These are phyloP conservation scores for Drosophila kokeensis DNA, from an alignment of 2,888 invertebrate species.

Conservation along the genomic window DNA sequence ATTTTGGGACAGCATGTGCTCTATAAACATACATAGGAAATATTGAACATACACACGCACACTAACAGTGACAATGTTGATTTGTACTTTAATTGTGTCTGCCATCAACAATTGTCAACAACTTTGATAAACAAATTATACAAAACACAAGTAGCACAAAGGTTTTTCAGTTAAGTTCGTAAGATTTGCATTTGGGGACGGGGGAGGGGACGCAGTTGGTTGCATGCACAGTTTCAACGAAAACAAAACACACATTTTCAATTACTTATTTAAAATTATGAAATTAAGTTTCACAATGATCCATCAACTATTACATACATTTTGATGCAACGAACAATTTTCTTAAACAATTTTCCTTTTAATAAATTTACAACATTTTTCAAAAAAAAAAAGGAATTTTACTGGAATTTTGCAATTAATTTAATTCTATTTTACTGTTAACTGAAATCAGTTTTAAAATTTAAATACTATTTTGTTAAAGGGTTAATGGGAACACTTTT, in stretches of 20 bases:
- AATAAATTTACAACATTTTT: neutral
- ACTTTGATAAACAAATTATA: conserved; percentile 35
- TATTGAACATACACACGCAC: conserved; percentile 44
- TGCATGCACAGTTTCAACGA: conserved; percentile 49
- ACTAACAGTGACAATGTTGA: conserved; percentile 34
- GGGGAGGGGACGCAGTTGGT: conserved; percentile 35
- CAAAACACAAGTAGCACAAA: conserved; percentile 42
- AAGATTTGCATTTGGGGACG: conserved; percentile 36
- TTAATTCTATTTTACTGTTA: neutral
- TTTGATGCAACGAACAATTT: conserved; percentile 23
- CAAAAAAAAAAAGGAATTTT: neutral
- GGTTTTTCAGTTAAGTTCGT: conserved; percentile 24
- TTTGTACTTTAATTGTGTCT: conserved; percentile 5
- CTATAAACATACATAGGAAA: conserved; percentile 24
- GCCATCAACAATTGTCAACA: conserved; percentile 25
- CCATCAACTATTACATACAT: conserved; percentile 20
- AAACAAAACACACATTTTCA: conserved; percentile 41
- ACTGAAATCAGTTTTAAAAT: neutral
- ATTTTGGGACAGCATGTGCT: conserved; percentile 37
- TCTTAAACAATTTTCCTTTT: conserved; percentile 5
- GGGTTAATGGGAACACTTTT: neutral
- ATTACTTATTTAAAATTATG: conserved; percentile 16
- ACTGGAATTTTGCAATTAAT: neutral
- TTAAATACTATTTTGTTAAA: neutral
- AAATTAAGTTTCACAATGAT: conserved; percentile 22